These are phyloP conservation scores for Pelodytes ibericus DNA, from an alignment of 2,797 vertebrate genomes.

Conservation along the genomic window DNA sequence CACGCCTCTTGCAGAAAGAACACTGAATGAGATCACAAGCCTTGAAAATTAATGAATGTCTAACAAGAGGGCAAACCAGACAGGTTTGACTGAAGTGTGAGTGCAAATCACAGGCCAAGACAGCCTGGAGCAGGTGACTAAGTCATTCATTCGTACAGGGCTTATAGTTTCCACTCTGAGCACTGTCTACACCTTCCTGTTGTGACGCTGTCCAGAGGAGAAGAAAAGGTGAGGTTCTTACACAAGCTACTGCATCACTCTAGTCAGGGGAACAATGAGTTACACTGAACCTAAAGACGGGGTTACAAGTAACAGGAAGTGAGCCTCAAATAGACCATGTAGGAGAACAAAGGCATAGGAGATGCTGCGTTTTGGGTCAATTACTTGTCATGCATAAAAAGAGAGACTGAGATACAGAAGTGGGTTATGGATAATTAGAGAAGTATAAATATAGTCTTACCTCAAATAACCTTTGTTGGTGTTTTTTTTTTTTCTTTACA, in stretches of 20 bases:
- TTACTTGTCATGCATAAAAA: background rate
- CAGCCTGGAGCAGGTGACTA: constrained; percentile 24
- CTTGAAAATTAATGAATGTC: too few relatives aligned
- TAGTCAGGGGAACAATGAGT: constrained; percentile 42
- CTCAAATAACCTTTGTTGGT: background rate
- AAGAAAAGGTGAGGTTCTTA: constrained; percentile 41
- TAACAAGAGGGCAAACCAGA: constrained; percentile 9
- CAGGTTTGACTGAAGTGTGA: constrained; percentile 27
- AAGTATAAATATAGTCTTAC: background rate
- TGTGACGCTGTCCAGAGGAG: constrained; percentile 31
- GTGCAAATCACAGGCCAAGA: background rate
- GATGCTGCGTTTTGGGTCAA: background rate
- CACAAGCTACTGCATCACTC: constrained; percentile 16
- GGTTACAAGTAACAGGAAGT: constrained; percentile 20
- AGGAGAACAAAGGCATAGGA: constrained; percentile 28
- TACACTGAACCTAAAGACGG: constrained; percentile 15
- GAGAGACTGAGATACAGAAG: background rate
- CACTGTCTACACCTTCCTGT: background rate
- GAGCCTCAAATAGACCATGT: constrained; percentile 17
- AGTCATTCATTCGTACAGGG: constrained; percentile 11
- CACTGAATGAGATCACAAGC: too few relatives aligned
- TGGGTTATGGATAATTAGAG: background rate
- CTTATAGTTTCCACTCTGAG: background rate
- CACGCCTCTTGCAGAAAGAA: too few relatives aligned
- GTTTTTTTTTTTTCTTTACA: too few relatives aligned